Percentiles rank a stretch among this genome's conserved stretches.
phyloP scores from a whole-genome alignment of 2,888 invertebrate species.

The Cheilosia variabilis region DNA sequence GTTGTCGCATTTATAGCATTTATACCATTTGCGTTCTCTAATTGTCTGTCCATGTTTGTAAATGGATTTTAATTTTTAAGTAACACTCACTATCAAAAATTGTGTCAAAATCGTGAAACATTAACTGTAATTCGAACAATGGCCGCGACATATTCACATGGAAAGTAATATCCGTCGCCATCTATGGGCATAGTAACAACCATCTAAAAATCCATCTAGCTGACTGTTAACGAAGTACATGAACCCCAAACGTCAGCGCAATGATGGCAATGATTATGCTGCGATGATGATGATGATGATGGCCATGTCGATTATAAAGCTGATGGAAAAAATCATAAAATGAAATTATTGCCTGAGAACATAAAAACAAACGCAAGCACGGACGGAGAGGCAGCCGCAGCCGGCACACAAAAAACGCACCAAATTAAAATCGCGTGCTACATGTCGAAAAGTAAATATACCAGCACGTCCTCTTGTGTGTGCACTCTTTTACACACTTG shows the following conservation, averaged over 20 bases:
- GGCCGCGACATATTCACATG: too few relatives aligned
- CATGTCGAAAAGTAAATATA: slow-evolving; percentile 62
- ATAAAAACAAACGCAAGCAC: slow-evolving; percentile 57
- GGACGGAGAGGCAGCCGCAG: background rate
- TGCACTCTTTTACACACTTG: slow-evolving; percentile 32
- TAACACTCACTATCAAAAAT: slow-evolving; percentile 29
- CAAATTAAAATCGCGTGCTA: slow-evolving; percentile 71
- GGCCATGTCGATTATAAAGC: slow-evolving; percentile 62
- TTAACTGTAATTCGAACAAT: slow-evolving; percentile 34
- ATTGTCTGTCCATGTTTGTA: slow-evolving; percentile 34
- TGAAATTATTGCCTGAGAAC: slow-evolving; percentile 65
- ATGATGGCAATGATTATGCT: slow-evolving; percentile 65
- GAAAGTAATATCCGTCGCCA: too few relatives aligned
- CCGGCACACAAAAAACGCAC: slow-evolving; percentile 20
- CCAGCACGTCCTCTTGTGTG: slow-evolving; percentile 20
- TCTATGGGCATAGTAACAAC: too few relatives aligned
- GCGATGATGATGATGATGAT: slow-evolving; percentile 55
- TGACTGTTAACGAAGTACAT: slow-evolving; percentile 45
- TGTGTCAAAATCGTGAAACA: background rate
- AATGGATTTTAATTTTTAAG: slow-evolving; percentile 60
- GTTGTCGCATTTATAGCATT: background rate
- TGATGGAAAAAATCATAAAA: slow-evolving; percentile 66
- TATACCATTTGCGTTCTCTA: slow-evolving; percentile 12
- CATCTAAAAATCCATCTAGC: slow-evolving; percentile 22
- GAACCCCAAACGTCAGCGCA: slow-evolving; percentile 30